A percentile compares a stretch with the other conserved stretches of the same genome.
These are phyloP conservation scores for Caretta caretta DNA, from an alignment of 2,113 vertebrate genomes.

Conservation along the genomic window DNA sequence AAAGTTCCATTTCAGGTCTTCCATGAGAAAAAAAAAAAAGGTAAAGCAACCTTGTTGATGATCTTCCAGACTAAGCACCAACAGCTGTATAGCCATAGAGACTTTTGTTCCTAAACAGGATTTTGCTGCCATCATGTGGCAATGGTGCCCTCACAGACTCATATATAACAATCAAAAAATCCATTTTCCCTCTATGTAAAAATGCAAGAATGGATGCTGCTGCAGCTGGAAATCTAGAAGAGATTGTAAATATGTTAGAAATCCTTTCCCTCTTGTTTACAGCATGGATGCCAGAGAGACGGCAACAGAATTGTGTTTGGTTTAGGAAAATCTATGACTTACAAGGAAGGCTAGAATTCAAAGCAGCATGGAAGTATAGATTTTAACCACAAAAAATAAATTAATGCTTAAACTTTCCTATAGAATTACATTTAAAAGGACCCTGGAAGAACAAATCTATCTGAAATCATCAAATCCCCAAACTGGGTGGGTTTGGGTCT, in stretches of 20 bases:
- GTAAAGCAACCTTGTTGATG: background rate
- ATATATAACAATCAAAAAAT: fast-evolving
- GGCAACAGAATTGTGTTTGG: background rate
- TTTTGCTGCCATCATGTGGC: constrained; percentile 77
- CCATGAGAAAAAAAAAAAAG: background rate
- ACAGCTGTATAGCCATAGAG: fast-evolving
- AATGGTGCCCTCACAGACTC: fast-evolving
- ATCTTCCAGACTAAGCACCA: background rate
- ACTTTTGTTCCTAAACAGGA: background rate
- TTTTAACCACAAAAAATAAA: background rate
- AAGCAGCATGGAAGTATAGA: background rate
- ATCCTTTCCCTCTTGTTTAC: background rate
- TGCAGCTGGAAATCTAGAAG: background rate
- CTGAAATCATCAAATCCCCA: background rate
- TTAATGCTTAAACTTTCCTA: background rate
- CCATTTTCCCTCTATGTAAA: fast-evolving
- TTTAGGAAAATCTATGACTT: background rate
- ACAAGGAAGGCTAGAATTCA: background rate
- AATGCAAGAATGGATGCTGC: fast-evolving
- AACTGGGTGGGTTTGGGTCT: background rate
- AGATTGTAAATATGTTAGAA: background rate
- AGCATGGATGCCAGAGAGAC: background rate
- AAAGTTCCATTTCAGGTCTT: background rate
- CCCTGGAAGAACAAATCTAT: background rate
- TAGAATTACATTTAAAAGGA: background rate